A percentile compares a stretch with the other conserved stretches of the same genome.
Conservation (phyloP, 1,140 invertebrate genomes). For the Elysia chlorotica region DNA sequence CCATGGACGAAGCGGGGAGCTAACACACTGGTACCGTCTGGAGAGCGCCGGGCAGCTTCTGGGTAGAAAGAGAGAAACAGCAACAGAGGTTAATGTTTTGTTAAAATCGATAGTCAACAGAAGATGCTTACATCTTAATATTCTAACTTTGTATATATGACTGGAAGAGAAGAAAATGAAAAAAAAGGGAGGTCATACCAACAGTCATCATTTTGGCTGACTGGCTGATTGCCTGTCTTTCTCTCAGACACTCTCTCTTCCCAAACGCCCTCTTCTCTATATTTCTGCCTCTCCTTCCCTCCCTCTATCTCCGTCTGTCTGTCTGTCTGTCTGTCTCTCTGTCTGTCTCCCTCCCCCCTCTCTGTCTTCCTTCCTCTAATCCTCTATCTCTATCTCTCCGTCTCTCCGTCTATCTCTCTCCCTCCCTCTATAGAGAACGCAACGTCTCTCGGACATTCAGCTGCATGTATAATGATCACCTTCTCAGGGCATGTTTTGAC, state of each 20-base stretch:
- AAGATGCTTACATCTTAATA: too few species aligned
- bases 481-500: too few species aligned
- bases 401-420: background rate
- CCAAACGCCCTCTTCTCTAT: too few species aligned
- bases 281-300: too few species aligned
- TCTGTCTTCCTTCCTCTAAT: too few species aligned
- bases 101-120: too few species aligned
- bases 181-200: conserved; percentile 29
- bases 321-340: conserved; percentile 8
- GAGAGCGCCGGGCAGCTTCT: too few species aligned
- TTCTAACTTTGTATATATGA: background rate
- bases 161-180: conserved; percentile 7
- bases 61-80: too few species aligned
- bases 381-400: background rate
- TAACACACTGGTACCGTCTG: too few species aligned
- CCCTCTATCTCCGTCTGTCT: conserved; percentile 23
- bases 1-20: too few species aligned
- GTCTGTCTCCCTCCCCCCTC: background rate
- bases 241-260: too few species aligned
- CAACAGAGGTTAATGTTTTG: too few species aligned
- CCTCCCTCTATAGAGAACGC: background rate
- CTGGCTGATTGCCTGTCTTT: conserved; percentile 31
- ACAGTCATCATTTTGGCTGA: conserved; percentile 36
- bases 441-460: background rate
- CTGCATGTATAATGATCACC: background rate